Evolutionary conservation across 2,888 invertebrate genomes (phyloP), one percentile per base, ranked within the genome.

Genomic region (Drosophila macrothrix): DNA sequence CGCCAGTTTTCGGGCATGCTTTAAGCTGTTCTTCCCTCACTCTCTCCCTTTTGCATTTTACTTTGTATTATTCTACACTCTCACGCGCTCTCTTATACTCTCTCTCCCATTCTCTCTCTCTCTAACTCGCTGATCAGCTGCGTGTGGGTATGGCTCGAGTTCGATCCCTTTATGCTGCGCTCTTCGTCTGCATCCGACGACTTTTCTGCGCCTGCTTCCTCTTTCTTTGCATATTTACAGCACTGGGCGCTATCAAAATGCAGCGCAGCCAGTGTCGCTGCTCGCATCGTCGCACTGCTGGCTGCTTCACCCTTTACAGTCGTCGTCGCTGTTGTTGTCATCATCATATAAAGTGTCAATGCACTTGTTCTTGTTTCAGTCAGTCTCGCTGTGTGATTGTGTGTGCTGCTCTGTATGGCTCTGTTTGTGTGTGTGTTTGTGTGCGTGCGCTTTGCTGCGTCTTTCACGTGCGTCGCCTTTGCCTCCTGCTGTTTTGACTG

Each of bases 361-460:
- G 92, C 92, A 92, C 92, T 92, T 92, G 92, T 92, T 92, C 79
- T 85, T 88, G 81, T 88, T 82, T 84, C 83, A 78, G 69, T 88
- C 75, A 63, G 58, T 58, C 58, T 58, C 43, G 67, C 54, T 61
- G 52, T 73, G 62, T 71, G 60, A 68, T 65, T 73, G 50, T 72
- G 76, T 53, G 55, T 74, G 59, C 22, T 46, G 55, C n/a, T 55
- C 19, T 16, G 28, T 64, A 53, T 54, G 52, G 46, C 9, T 69
- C 60, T 73, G 43, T 72, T 76, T 50, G 43, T 70, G 77, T 50
- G 54, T 74, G 54, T 78, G 70, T 56, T 67, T 52, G 63, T 72
- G 69, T 81, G 90, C 82, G 82, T 88, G 79, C 84, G 80, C 71
- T 86, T 88, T 73, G 83, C 79, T 90, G 84, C 90, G 90, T 90